Conservation (phyloP, 2,888 invertebrate genomes). For the Resseliella maxima region DNA sequence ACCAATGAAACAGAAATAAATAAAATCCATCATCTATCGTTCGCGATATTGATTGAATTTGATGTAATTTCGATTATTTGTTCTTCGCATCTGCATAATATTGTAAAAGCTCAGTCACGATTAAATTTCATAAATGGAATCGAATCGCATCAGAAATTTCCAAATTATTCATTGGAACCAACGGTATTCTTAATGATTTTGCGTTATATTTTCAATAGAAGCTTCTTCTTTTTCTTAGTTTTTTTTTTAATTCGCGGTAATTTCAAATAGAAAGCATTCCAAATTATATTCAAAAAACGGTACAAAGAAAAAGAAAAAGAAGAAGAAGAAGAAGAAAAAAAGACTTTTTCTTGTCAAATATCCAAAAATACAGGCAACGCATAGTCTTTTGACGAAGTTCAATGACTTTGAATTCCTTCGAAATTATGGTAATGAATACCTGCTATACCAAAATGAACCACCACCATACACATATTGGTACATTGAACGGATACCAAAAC, state of each 20-base stretch:
- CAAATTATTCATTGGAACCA: background rate
- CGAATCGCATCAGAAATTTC: background rate
- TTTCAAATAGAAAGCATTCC: background rate
- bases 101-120: background rate
- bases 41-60: background rate
- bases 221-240: background rate
- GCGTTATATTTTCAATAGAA: too few species aligned
- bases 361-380: background rate
- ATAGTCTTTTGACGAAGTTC: background rate
- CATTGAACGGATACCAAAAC: slow-evolving; percentile 15
- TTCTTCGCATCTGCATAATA: background rate
- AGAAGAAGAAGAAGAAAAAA: too few species aligned
- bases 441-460: background rate
- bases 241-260: background rate
- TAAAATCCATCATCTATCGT: background rate
- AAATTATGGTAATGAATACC: background rate
- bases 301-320: background rate
- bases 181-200: background rate
- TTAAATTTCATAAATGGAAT: background rate
- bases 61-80: background rate
- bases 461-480: too few species aligned
- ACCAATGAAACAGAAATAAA: background rate
- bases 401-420: background rate
- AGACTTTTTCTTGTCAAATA: too few species aligned
- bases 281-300: background rate